These are phyloP conservation scores for Schlechtendalia chinensis DNA, from an alignment of 1,140 invertebrate species.

Conservation along the genomic window DNA sequence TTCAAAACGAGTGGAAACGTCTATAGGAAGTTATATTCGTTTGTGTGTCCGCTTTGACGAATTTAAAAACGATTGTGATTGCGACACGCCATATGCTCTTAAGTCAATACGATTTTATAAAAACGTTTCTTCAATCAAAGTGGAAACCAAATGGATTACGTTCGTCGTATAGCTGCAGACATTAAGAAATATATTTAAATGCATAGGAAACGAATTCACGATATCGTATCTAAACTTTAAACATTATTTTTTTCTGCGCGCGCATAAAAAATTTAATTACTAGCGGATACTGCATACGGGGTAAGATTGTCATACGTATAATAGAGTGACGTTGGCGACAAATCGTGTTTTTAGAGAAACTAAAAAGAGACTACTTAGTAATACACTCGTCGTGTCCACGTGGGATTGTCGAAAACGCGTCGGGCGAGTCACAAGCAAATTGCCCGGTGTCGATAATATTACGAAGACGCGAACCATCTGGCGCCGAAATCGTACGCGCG, in stretches of 20 bases:
- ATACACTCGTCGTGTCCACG: neutral
- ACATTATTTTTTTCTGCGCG: no score
- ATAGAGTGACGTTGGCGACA: neutral
- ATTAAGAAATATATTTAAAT: no score
- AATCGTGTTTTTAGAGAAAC: neutral
- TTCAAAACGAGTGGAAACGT: slow-evolving; percentile 4
- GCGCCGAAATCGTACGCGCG: no score
- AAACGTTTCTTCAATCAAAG: neutral
- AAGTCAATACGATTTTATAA: neutral
- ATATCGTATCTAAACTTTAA: neutral
- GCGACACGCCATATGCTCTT: neutral
- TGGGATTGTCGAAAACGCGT: no score
- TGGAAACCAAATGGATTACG: neutral
- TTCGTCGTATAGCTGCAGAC: neutral
- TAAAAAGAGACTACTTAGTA: neutral
- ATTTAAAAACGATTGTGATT: neutral
- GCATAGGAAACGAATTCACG: no score
- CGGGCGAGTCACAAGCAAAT: no score
- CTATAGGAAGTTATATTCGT: neutral
- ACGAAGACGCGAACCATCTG: no score
- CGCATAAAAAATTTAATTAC: no score
- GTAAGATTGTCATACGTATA: neutral
- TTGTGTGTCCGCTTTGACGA: neutral
- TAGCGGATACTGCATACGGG: no score
- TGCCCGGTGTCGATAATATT: no score